A percentile compares a stretch with the other conserved stretches of the same genome.
These are phyloP conservation scores for Oligia fasciuncula DNA, from an alignment of 2,888 invertebrate species.

Conservation along the genomic window DNA sequence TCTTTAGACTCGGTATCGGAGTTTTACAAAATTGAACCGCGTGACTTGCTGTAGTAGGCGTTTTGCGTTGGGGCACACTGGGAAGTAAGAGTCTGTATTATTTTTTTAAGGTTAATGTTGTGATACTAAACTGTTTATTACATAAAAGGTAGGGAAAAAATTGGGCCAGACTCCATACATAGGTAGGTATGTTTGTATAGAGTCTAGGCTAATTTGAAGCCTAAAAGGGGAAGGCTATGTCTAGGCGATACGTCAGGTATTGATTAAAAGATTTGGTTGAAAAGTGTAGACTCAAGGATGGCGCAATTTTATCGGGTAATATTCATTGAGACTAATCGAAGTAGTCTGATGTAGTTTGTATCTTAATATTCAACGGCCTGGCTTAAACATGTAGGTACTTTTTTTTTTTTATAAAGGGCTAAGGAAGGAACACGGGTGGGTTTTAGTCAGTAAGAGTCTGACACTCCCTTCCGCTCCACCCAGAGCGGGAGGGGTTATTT, in stretches of 20 bases:
- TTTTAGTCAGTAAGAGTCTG: too few relatives aligned
- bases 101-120: too few relatives aligned
- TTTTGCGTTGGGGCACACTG: conserved; percentile 65
- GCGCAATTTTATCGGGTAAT: neutral
- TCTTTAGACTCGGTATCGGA: conserved; percentile 77
- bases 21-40: conserved; percentile 84
- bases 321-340: neutral
- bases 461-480: too few relatives aligned
- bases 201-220: neutral
- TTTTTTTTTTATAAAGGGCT: too few relatives aligned
- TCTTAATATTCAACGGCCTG: too few relatives aligned
- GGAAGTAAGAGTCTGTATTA: conserved; percentile 14
- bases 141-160: too few relatives aligned
- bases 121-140: too few relatives aligned
- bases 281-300: neutral
- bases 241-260: neutral
- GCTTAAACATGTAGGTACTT: neutral
- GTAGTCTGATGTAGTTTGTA: too few relatives aligned
- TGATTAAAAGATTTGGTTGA: neutral
- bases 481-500: too few relatives aligned
- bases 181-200: neutral
- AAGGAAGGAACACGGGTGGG: too few relatives aligned
- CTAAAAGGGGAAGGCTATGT: neutral
- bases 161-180: neutral
- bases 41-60: conserved; percentile 83